Base-by-base conservation (phyloP, 2,888 invertebrate species). In the Lasiommata megera region DNA sequence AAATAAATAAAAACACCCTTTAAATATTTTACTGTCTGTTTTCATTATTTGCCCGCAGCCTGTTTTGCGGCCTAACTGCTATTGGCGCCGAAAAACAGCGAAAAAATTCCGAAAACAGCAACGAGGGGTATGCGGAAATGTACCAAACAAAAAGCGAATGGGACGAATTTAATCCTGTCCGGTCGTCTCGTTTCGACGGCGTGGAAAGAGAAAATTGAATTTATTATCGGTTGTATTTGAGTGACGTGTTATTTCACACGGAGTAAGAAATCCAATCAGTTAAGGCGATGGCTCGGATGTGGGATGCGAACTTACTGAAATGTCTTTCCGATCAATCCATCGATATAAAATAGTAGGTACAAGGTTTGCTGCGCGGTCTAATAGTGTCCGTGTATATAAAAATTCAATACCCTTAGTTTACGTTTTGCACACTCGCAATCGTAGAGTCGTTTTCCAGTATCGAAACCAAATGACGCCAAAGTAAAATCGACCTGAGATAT, bases 191-290 rank as follows among this genome's bases (percentile, higher is more conserved):
- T 65, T 84, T 77, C 77, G 76, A 73, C 77, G 74, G 75, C 70
- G 73, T 73, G 76, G 73, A 78, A 72, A 77, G 80, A 74, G 84
- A 85, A 88, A 90, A 89, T 89, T 88, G 88, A 89, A 90, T 90
- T 89, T 90, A 89, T 89, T 87, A 90, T 88, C 82, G 82, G 79
- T 82, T 82, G 83, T 86, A 79, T 88, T 88, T 89, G 89, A 89
- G 80, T 88, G 89, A 89, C 89, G 84, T 88, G 88, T 88, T 89
- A 88, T 89, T 89, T 88, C 88, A 86, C 87, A 83, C 88, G 82
- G 63, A 67, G 67, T 66, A 67, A 62, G 59, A 66, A 70, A 74
- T 74, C 86, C 87, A 89, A 89, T 89, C 89, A 90, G 86, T 83
- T 84, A 79, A 79, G 80, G 72, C 80, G 82, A 79, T 78, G 73